A percentile compares a stretch with the other conserved stretches of the same genome.
Evolutionary conservation across 2,797 vertebrate genomes (phyloP).

Genomic region (Neosilurus hyrtlii): DNA sequence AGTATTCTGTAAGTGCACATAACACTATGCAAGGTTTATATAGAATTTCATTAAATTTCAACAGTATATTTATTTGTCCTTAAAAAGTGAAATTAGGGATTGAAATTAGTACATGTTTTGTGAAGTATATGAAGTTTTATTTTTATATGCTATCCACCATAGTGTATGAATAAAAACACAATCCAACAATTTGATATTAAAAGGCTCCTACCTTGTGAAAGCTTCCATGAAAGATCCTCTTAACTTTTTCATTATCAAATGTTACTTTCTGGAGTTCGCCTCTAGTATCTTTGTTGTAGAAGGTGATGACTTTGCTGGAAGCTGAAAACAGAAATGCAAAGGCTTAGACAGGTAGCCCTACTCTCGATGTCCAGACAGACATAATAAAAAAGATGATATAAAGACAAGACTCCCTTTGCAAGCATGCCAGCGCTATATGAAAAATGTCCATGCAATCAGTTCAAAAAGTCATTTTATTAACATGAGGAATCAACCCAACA

Average conservation of each 20-base stretch:
- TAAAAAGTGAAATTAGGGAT: not conserved
- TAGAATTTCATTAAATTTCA: not conserved
- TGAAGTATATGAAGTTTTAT: not conserved
- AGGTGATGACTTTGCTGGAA: slow-evolving; percentile 88
- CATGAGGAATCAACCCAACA: slow-evolving; percentile 39
- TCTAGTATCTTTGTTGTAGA: slow-evolving; percentile 95
- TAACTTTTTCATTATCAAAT: slow-evolving; percentile 88
- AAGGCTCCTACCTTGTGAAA: slow-evolving; percentile 93
- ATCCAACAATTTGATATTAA: slow-evolving; percentile 1
- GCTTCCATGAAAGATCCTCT: slow-evolving; percentile 95
- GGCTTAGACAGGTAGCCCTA: not conserved
- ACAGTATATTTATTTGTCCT: not conserved
- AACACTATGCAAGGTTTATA: not conserved
- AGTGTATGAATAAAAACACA: not conserved
- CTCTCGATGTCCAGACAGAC: not conserved
- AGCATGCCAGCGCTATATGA: not conserved
- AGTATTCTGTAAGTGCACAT: not conserved
- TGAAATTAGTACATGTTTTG: not conserved
- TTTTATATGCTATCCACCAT: not conserved
- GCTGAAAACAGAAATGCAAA: slow-evolving; percentile 68
- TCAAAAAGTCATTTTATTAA: slow-evolving; percentile 32
- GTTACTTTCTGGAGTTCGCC: slow-evolving; percentile 88
- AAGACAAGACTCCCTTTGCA: not conserved
- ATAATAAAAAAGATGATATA: slow-evolving; percentile 18
- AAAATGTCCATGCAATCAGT: slow-evolving; percentile 18